These are phyloP conservation scores for Trachelus tabidus DNA, from an alignment of 2,888 invertebrate genomes.

Conservation along the genomic window DNA sequence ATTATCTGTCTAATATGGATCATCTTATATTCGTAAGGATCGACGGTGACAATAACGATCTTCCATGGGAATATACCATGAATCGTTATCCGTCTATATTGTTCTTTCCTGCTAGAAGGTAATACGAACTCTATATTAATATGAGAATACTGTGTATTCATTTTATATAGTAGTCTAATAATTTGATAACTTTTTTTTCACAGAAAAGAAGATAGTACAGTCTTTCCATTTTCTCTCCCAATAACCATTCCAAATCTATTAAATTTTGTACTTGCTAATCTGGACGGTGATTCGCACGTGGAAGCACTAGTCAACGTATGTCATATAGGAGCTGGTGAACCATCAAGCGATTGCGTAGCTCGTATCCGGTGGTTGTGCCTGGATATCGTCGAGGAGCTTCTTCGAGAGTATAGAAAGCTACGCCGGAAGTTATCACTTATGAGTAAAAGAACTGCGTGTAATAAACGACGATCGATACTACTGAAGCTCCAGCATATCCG, in stretches of 20 bases:
- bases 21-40: conserved; percentile 75
- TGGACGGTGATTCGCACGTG: conserved; percentile 66
- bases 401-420: conserved; percentile 50
- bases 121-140: conserved; percentile 13
- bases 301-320: conserved; percentile 61
- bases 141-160: neutral
- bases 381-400: conserved; percentile 54
- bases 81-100: conserved; percentile 82
- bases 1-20: conserved; percentile 70
- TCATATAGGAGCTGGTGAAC: conserved; percentile 49
- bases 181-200: conserved; percentile 38
- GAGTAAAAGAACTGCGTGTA: conserved; percentile 29
- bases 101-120: conserved; percentile 82
- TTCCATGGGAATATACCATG: conserved; percentile 89
- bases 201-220: conserved; percentile 78
- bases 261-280: conserved; percentile 79
- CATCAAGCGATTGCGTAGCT: conserved; percentile 51
- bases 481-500: conserved; percentile 54
- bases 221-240: conserved; percentile 74
- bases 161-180: neutral
- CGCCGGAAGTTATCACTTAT: conserved; percentile 34
- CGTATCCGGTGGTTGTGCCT: conserved; percentile 56
- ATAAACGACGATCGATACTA: conserved; percentile 47
- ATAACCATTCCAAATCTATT: conserved; percentile 76
- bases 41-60: conserved; percentile 85